Base-by-base conservation (phyloP, 1,140 invertebrate genomes). In the Ctenoplectra terminalis region DNA sequence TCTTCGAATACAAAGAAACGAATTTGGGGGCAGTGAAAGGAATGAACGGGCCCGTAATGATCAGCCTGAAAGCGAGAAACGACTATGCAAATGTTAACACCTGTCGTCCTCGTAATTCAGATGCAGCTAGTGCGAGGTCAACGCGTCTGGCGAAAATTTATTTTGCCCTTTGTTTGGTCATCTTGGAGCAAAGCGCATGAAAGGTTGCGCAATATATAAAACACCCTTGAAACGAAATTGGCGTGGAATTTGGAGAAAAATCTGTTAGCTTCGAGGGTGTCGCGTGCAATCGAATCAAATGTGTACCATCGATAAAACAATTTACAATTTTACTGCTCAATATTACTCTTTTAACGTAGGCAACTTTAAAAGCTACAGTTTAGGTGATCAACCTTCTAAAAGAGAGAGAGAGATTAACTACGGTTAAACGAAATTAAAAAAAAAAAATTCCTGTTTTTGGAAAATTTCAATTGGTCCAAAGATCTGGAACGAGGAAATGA, bases 1-100 rank as follows among this genome's bases (percentile, higher is more conserved):
- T 17, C 20, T 20, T 64, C 91, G 23, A 91, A 90, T 81, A 67
- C 90, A 29, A 58, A 54, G 15, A 58, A 46, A 43, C 37, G 29
- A 71, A 43, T 67, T 82, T 29, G n/a, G 37, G 60, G 58, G 34
- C 54, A 58, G 56, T 17, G 29, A 56, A 48, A 69, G 56, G 31
- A 69, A 60, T 20, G 56, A 52, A 15, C 0, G 31, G 46, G 3
- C 4, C 13, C 0, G 29, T 23, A 29, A 37, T 4, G 26, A 34
- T n/a, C 31, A 43, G 23, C 0, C 13, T 29, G 29, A 52, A 50
- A 26, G 4, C 9, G 37, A 48, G 70, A 31, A 66, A 75, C 40
- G 26, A 37, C 26, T 82, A 63, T 63, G 54, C 8, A 46, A 77
- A 46, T 82, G 20, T 61, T 48, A 40, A 23, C 46, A 37, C 23